Evolutionary conservation across 2,797 vertebrate species (phyloP).

Genomic region (Erpetoichthys calabaricus): DNA sequence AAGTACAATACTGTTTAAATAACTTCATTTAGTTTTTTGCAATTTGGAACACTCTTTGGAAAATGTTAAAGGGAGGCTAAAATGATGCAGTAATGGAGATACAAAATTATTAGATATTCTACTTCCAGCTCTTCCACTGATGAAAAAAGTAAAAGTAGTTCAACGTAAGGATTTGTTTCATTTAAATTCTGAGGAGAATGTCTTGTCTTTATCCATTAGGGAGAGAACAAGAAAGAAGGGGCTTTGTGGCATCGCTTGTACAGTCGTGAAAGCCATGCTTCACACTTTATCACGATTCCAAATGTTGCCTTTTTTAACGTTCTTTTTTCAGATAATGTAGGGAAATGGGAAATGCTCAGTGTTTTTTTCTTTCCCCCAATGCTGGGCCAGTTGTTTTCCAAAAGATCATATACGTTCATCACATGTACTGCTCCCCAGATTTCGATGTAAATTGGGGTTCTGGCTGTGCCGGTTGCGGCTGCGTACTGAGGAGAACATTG

Average conservation of each 20-base stretch:
- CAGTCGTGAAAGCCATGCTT: slow-evolving; percentile 8
- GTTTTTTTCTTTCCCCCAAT: no score
- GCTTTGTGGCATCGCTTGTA: not conserved
- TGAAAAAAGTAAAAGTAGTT: no score
- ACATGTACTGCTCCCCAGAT: slow-evolving; percentile 41
- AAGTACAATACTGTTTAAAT: no score
- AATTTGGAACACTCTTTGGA: no score
- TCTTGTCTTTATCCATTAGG: no score
- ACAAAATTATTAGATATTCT: no score
- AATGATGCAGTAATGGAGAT: no score
- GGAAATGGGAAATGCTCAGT: not conserved
- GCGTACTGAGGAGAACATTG: slow-evolving; percentile 84
- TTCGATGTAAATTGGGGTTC: slow-evolving; percentile 93
- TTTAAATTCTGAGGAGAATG: no score
- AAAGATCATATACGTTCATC: slow-evolving; percentile 30
- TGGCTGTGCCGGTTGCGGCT: slow-evolving; percentile 93
- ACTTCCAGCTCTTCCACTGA: no score
- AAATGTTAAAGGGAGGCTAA: no score
- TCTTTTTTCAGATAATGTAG: slow-evolving; percentile 22
- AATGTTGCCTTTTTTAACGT: slow-evolving; percentile 3
- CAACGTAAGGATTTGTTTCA: no score
- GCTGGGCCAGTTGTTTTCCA: not conserved
- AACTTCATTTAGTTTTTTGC: no score
- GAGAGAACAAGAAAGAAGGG: not conserved
- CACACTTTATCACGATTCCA: slow-evolving; percentile 1